phyloP scores from a whole-genome alignment of 1,140 invertebrate genomes.

The Berghia stephanieae region DNA sequence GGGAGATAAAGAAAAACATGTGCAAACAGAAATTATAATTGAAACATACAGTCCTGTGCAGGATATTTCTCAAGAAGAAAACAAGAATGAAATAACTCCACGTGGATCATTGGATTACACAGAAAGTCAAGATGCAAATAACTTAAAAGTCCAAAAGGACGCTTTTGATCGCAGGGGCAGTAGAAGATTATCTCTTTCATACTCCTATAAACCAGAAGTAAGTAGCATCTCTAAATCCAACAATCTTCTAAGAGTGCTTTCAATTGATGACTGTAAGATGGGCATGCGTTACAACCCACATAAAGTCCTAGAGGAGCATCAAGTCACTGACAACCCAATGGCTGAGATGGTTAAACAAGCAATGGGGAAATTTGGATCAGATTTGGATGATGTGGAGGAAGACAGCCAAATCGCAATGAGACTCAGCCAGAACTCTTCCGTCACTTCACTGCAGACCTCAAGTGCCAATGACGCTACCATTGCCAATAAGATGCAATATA shows the following conservation, averaged over 20 bases:
- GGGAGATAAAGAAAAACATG: too few relatives aligned
- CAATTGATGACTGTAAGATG: slow-evolving; percentile 54
- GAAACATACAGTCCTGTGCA: slow-evolving; percentile 18
- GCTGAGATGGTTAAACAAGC: neutral
- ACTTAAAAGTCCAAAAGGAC: slow-evolving; percentile 2
- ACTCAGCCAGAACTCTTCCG: neutral
- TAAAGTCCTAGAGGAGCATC: slow-evolving; percentile 18
- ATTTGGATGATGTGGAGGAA: too few relatives aligned
- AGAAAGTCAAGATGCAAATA: neutral
- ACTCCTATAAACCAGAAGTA: slow-evolving; percentile 15
- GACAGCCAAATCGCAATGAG: neutral
- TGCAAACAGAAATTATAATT: too few relatives aligned
- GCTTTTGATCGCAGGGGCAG: slow-evolving; percentile 10
- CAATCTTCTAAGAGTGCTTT: slow-evolving; percentile 49
- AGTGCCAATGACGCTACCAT: neutral
- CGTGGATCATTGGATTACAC: neutral
- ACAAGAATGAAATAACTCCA: slow-evolving; percentile 26
- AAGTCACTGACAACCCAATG: neutral
- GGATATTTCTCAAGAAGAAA: slow-evolving; percentile 28
- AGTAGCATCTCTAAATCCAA: slow-evolving; percentile 42
- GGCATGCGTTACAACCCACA: slow-evolving; percentile 28
- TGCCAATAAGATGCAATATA: neutral
- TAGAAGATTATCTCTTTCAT: slow-evolving; percentile 22
- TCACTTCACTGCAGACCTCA: neutral
- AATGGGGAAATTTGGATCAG: neutral